Conservation (phyloP, 2,113 vertebrate genomes). For the Bucco capensis region DNA sequence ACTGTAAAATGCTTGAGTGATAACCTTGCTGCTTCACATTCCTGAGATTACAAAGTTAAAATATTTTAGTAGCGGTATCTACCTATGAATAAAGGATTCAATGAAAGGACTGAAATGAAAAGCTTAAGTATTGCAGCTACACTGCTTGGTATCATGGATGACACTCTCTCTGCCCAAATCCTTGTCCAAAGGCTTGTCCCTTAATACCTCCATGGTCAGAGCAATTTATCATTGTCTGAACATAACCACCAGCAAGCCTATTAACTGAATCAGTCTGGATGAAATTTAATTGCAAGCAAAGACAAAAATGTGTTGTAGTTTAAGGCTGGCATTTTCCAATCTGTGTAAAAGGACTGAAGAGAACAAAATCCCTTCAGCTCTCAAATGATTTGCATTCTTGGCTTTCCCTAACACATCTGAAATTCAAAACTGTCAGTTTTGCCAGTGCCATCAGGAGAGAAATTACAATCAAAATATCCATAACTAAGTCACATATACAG, state of each 20-base stretch:
- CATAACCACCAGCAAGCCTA: background rate
- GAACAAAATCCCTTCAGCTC: background rate
- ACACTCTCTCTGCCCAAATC: background rate
- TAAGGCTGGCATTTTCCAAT: slow-evolving; percentile 7
- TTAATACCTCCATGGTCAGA: background rate
- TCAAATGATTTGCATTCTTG: slow-evolving; percentile 19
- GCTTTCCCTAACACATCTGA: background rate
- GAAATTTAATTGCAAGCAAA: slow-evolving; percentile 19
- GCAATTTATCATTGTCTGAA: slow-evolving; percentile 1
- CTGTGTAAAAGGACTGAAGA: background rate
- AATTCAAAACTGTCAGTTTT: background rate
- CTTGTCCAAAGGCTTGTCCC: background rate
- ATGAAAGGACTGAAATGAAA: background rate
- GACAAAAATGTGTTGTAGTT: background rate
- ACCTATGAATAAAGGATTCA: background rate
- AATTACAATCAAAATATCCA: background rate
- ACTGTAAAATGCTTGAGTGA: background rate
- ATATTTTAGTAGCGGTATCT: background rate
- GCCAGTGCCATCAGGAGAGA: background rate
- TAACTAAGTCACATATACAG: background rate
- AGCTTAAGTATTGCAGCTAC: background rate
- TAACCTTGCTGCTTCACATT: background rate
- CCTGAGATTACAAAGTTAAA: background rate
- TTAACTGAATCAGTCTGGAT: slow-evolving; percentile 2
- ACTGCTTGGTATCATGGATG: background rate